Evolutionary conservation across 2,797 vertebrate species (phyloP), one percentile per base, ranked within the genome.

Genomic region (Cirrhinus mrigala): DNA sequence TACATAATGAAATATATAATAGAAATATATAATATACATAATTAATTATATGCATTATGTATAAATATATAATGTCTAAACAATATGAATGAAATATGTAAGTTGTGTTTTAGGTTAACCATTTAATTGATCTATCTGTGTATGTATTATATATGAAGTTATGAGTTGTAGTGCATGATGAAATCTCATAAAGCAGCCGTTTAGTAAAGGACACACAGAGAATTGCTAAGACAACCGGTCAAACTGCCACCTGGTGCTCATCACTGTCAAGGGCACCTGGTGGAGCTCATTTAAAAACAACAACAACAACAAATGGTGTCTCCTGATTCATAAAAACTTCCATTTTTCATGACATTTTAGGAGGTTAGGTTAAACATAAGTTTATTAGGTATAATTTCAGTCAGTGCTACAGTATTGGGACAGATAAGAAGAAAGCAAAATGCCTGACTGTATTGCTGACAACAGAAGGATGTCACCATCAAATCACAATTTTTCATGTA

Each of bases 401-500:
- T 33, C 50, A 76, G 29, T n/a, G 3, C 29, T n/a, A 69, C 9
- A 37, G 16, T 46, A 18, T 66, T 33, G 18, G 11, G 48, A 75
- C 18, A 54, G 18, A 54, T 33, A 33, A 54, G 2, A 52, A 54
- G 10, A 54, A 75, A 37, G 27, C 27, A 22, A 37, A 75, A 14
- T 33, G 15, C 4, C 27, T 22, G 48, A 74, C 44, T 46, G 10
- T 71, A 66, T 50, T 73, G 24, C 37, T 64, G 24, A 60, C 77
- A 75, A 40, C 11, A 79, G 27, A 71, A n/a, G 54, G n/a, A 81
- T 54, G 33, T 83, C 70, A 66, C 60, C 12, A n/a, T 48, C 56
- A 88, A 27, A 40, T 73, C 83, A 66, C 62, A 24, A 83, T 76
- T 71, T 84, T 83, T 62, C 12, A 27, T 62, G 24, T 6, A 62